Evolutionary conservation across 2,797 vertebrate genomes (phyloP), one percentile per base, ranked within the genome.

Genomic region (Alouatta caraya): DNA sequence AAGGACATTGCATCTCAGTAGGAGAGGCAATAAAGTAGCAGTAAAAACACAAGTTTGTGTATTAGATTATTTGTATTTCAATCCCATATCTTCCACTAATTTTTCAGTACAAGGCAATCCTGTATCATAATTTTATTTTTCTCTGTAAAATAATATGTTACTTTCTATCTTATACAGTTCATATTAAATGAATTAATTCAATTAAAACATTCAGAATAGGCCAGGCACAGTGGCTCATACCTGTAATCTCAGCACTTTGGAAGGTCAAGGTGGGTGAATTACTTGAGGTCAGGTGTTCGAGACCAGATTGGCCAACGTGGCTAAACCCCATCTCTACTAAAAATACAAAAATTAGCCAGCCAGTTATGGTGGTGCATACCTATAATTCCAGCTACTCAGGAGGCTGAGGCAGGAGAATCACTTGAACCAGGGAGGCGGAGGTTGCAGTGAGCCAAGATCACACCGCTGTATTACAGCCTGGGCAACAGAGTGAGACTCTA

Each of bases 371-470:
- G 14, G 30, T 8, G 0, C 7, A 4, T 17, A 64, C 61, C 61
- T 64, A 64, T 64, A 33, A n/a, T n/a, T 33, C 14, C 7, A 64
- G 61, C 61, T 67, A 67, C 61, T 67, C 14, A 2, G 7, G 61
- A n/a, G 15, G 15, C 33, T n/a, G 7, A 67, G 15, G 61, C 33
- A 67, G 61, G 61, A 67, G 61, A 67, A n/a, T 67, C 30, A 17
- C 61, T 17, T n/a, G 61, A 67, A 67, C 33, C 15, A 0, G 3
- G 33, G 61, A 67, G 61, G 33, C 0, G 0, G 15, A 67, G 33
- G 8, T 67, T n/a, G 33, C 33, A 67, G 33, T n/a, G 61, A n/a
- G 61, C 30, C 61, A 67, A n/a, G 61, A 67, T 67, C 33, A 67
- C 0, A 2, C 61, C 15, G 19, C 33, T n/a, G 33, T 14, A n/a